These are phyloP conservation scores for Ellobium chinense DNA, from an alignment of 2,888 invertebrate genomes.

Conservation along the genomic window DNA sequence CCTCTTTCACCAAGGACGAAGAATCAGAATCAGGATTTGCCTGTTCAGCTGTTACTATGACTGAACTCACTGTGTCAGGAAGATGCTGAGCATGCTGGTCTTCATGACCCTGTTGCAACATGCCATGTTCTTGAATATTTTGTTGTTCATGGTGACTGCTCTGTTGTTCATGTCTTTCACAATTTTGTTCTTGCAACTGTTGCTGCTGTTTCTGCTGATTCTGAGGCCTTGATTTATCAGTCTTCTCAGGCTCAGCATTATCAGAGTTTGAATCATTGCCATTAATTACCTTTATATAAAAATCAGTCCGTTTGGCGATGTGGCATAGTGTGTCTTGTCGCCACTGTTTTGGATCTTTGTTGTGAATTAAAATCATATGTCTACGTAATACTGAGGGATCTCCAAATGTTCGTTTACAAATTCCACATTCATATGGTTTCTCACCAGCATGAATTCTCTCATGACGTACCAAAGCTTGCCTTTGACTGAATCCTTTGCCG, in stretches of 20 bases:
- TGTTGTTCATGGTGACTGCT: too few relatives aligned
- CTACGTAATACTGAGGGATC: constrained; percentile 69
- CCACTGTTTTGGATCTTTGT: constrained; percentile 65
- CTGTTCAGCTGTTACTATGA: background rate
- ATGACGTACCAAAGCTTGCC: constrained; percentile 79
- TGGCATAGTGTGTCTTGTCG: constrained; percentile 55
- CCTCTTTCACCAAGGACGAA: too few relatives aligned
- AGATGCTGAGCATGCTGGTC: too few relatives aligned
- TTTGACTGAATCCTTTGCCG: constrained; percentile 79
- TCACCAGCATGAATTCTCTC: constrained; percentile 79
- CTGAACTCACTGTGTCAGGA: background rate
- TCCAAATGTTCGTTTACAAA: constrained; percentile 77
- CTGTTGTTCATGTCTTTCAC: too few relatives aligned
- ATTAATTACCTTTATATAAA: constrained; percentile 49
- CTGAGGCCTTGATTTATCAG: background rate
- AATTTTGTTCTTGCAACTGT: too few relatives aligned
- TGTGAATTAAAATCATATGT: constrained; percentile 70
- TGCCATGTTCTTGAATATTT: too few relatives aligned
- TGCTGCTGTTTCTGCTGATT: background rate
- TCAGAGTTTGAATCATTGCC: background rate
- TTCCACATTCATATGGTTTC: constrained; percentile 76
- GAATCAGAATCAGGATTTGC: background rate
- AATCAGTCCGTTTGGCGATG: constrained; percentile 47
- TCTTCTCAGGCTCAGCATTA: background rate
- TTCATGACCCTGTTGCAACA: too few relatives aligned